Base-by-base conservation (phyloP, 37 sponge, comb jelly and placozoan genomes). In the Tethya wilhelma region DNA sequence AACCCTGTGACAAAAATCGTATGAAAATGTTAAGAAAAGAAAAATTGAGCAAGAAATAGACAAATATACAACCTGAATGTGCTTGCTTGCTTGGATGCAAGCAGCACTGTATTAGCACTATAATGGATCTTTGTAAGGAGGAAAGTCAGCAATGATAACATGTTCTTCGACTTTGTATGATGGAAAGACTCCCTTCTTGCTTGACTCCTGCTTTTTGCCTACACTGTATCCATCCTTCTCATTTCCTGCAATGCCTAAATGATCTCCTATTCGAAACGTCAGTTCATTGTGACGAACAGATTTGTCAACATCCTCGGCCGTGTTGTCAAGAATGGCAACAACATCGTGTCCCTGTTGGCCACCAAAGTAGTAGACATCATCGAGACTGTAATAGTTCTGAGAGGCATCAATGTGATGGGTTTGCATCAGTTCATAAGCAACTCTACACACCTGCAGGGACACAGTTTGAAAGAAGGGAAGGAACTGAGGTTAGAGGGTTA, bases 371-470 rank as follows among this genome's bases (percentile, higher is more conserved):
- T 94, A 94, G 44, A 94, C 56, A 28, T 94, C 95, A 80, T 94
- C 95, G 11, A 94, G 84, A 8, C 86, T 84, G 83, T 90, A 81
- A 55, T 62, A 85, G 9, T 82, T 73, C 4, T 69, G 14, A 20
- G 93, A 90, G 37, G 95, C 95, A 37, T 94, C 95, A 6, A 80
- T 64, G 56, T 94, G 95, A 28, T 75, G 59, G 12, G 88, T 64
- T 67, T 94, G 95, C 95, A 94, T 90, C 44, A 90, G 44, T 64
- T 94, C 92, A 87, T 91, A 94, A 2, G 89, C 88, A 70, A 91
- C 32, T 22, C 92, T 69, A 73, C 93, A 94, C 1, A 94, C 88
- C 95, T 94, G 64, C n/a, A n/a, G n/a, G n/a, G n/a, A n/a, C n/a
- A n/a, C n/a, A n/a, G n/a, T n/a, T n/a, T n/a, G n/a, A n/a, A n/a